Conservation (phyloP, 2,888 invertebrate species). For the Drosophila maculinotata region DNA sequence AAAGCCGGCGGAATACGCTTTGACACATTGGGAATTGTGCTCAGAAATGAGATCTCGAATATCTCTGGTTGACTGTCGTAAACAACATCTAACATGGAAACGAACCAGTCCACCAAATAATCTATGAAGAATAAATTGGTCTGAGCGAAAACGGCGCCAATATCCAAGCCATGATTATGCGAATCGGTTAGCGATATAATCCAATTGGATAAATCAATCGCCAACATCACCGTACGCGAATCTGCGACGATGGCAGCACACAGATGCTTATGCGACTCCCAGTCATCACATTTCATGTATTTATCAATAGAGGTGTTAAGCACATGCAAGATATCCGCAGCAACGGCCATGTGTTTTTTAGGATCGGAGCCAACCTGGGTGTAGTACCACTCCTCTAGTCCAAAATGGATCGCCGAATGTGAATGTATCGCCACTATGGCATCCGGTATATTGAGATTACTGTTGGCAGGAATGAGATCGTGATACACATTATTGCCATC, state of each 20-base stretch:
- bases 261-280: slow-evolving; percentile 42
- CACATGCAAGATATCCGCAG: slow-evolving; percentile 39
- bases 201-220: slow-evolving; percentile 65
- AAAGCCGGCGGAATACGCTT: slow-evolving; percentile 49
- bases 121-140: slow-evolving; percentile 49
- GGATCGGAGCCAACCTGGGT: slow-evolving; percentile 71
- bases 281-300: background rate
- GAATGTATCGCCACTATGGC: slow-evolving; percentile 84
- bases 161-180: slow-evolving; percentile 68
- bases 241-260: slow-evolving; percentile 78
- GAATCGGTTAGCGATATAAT: slow-evolving; percentile 73
- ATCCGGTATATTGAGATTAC: slow-evolving; percentile 86
- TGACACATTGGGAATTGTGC: slow-evolving; percentile 39
- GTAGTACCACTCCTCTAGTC: slow-evolving; percentile 78
- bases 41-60: slow-evolving; percentile 76
- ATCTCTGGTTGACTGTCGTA: slow-evolving; percentile 71
- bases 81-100: slow-evolving; percentile 67
- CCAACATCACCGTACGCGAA: slow-evolving; percentile 71
- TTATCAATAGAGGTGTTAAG: slow-evolving; percentile 33
- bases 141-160: slow-evolving; percentile 74
- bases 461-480: slow-evolving; percentile 82
- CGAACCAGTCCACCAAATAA: slow-evolving; percentile 69
- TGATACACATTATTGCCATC: slow-evolving; percentile 87
- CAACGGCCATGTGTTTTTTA: slow-evolving; percentile 30
- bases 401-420: slow-evolving; percentile 67